Evolutionary conservation across 2,888 invertebrate species (phyloP).

Genomic region (Lepas anatifera): DNA sequence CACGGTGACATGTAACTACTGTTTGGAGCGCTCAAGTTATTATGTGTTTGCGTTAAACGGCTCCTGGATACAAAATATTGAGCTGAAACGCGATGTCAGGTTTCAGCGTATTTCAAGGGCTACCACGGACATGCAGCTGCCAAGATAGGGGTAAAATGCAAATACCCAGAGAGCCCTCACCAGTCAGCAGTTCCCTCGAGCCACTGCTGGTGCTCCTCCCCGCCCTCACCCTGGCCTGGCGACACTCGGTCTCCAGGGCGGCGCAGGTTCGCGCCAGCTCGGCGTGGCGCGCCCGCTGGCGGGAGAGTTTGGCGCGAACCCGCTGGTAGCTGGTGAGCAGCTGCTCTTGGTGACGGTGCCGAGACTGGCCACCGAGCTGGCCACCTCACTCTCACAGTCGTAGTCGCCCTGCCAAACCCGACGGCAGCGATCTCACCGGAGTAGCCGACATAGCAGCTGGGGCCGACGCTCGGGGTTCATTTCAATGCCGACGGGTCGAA

Average conservation of each 20-base stretch:
- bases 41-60: too few species aligned
- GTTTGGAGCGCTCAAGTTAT: too few species aligned
- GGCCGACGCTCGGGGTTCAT: too few species aligned
- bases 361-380: slow-evolving; percentile 42
- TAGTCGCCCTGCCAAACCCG: slow-evolving; percentile 52
- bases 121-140: not conserved
- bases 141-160: too few species aligned
- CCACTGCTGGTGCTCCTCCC: not conserved
- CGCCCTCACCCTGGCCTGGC: slow-evolving; percentile 53
- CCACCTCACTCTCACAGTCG: slow-evolving; percentile 82
- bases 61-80: not conserved
- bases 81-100: not conserved
- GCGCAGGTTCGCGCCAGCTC: slow-evolving; percentile 69
- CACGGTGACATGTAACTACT: too few species aligned
- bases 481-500: too few species aligned
- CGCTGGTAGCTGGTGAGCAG: slow-evolving; percentile 65
- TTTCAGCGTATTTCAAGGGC: not conserved
- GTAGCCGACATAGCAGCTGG: too few species aligned
- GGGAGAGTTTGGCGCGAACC: slow-evolving; percentile 64
- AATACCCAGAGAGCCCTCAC: too few species aligned
- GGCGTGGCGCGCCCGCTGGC: slow-evolving; percentile 73
- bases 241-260: slow-evolving; percentile 62
- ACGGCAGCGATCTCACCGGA: not conserved
- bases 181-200: not conserved
- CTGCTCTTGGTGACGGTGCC: slow-evolving; percentile 68